Percentiles rank a stretch among this genome's conserved stretches.
Conservation (phyloP, 2,113 vertebrate genomes). For the Chroicocephalus ridibundus region DNA sequence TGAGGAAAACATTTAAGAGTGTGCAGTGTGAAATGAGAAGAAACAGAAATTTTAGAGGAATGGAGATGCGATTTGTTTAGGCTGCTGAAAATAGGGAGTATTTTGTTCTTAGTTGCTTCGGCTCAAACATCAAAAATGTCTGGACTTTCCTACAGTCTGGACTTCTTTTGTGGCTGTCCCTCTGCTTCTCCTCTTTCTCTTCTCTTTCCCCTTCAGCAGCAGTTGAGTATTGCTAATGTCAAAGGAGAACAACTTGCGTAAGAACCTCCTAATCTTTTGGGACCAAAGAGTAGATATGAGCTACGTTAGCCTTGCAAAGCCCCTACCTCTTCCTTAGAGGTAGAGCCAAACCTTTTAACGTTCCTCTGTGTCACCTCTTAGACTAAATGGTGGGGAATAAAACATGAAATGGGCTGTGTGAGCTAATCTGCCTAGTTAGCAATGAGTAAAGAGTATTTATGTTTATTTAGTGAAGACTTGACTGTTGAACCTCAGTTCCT, state of each 20-base stretch:
- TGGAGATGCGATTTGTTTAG: not conserved
- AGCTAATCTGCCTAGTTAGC: not conserved
- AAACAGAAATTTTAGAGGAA: not conserved
- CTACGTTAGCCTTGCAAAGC: not conserved
- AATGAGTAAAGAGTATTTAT: not conserved
- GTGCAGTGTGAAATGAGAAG: not conserved
- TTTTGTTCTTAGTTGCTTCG: not conserved
- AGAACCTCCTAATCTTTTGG: not conserved
- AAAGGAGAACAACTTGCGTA: not conserved
- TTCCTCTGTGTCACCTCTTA: not conserved
- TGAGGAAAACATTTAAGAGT: not conserved
- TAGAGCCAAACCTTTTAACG: not conserved
- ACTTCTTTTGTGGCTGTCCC: not conserved
- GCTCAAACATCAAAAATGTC: not conserved
- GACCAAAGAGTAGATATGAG: not conserved
- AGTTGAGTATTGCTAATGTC: not conserved
- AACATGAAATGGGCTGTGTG: not conserved
- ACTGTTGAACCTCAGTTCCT: not conserved
- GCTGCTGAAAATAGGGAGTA: not conserved
- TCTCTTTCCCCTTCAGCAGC: not conserved
- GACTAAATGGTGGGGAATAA: not conserved
- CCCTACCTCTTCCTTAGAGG: not conserved
- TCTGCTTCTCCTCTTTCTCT: not conserved
- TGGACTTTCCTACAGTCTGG: not conserved
- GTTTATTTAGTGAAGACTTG: conserved; percentile 4